phyloP scores from a whole-genome alignment of 2,888 invertebrate species.

The Micoletzkya japonica region DNA sequence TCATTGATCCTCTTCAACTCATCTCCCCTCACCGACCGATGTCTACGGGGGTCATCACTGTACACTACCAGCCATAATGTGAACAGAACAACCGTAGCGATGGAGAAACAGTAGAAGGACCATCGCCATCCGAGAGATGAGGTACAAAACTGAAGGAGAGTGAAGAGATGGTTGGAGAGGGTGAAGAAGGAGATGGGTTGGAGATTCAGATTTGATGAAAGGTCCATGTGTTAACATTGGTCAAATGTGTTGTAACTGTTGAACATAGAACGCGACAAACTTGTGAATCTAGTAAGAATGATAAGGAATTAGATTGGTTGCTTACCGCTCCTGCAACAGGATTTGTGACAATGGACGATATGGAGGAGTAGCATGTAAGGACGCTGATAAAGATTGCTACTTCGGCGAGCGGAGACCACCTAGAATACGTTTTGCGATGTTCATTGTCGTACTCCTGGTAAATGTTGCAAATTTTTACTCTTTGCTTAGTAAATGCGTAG shows the following conservation, averaged over 20 bases:
- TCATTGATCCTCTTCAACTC: conserved; percentile 14
- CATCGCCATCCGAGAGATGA: conserved; percentile 17
- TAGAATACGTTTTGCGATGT: too few relatives aligned
- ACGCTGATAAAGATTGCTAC: conserved; percentile 25
- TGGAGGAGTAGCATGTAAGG: conserved; percentile 24
- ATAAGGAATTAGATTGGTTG: neutral
- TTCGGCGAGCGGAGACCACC: conserved; percentile 26
- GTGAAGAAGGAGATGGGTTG: neutral
- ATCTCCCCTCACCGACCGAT: neutral
- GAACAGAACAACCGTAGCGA: conserved; percentile 7
- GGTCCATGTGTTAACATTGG: neutral
- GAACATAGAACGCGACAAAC: neutral
- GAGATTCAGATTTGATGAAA: neutral
- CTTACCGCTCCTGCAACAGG: conserved; percentile 20
- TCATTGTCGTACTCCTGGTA: neutral
- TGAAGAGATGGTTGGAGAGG: neutral
- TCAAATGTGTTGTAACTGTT: neutral
- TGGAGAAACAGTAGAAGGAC: conserved; percentile 13
- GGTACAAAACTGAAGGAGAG: conserved; percentile 4
- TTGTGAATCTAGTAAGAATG: neutral
- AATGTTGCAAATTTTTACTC: neutral
- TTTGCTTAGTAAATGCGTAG: neutral
- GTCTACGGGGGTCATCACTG: conserved; percentile 24
- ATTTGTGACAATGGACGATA: conserved; percentile 23
- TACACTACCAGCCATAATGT: conserved; percentile 13